Percentiles rank a stretch among this genome's conserved stretches.
Evolutionary conservation across 2,888 invertebrate genomes (phyloP).

Genomic region (Pollenia amentaria): DNA sequence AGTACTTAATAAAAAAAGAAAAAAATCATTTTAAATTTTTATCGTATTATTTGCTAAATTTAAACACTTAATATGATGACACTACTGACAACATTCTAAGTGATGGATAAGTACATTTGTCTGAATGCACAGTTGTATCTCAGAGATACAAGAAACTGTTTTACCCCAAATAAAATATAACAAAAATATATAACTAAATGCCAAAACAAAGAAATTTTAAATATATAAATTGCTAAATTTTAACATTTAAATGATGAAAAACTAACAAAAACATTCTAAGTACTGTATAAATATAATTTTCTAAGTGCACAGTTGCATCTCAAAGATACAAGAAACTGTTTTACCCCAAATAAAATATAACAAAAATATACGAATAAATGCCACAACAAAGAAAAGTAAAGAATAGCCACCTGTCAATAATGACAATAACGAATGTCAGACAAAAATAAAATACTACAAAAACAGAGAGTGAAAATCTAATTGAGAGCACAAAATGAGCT

Average conservation of each 20-base stretch:
- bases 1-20: no score
- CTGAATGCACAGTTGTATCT: constrained; percentile 35
- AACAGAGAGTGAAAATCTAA: constrained; percentile 50
- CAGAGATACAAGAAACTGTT: constrained; percentile 38
- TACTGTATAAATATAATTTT: constrained; percentile 2
- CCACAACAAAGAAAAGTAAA: constrained; percentile 46
- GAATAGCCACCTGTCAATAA: constrained; percentile 61
- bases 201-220: constrained; percentile 5
- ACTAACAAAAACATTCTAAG: background rate
- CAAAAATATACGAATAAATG: constrained; percentile 32
- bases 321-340: constrained; percentile 38
- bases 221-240: no score
- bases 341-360: constrained; percentile 6
- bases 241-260: no score
- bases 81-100: background rate
- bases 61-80: no score
- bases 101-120: background rate
- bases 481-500: constrained; percentile 28
- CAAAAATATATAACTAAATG: constrained; percentile 28
- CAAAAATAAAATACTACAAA: constrained; percentile 7
- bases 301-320: constrained; percentile 35
- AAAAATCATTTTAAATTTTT: no score
- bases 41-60: no score
- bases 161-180: constrained; percentile 9
- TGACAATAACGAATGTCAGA: constrained; percentile 57